A percentile compares a stretch with the other conserved stretches of the same genome.
Evolutionary conservation across 30 jellyfish, hydroid and myxozoan genomes (phyloP).

Genomic region (Mastigias papua): DNA sequence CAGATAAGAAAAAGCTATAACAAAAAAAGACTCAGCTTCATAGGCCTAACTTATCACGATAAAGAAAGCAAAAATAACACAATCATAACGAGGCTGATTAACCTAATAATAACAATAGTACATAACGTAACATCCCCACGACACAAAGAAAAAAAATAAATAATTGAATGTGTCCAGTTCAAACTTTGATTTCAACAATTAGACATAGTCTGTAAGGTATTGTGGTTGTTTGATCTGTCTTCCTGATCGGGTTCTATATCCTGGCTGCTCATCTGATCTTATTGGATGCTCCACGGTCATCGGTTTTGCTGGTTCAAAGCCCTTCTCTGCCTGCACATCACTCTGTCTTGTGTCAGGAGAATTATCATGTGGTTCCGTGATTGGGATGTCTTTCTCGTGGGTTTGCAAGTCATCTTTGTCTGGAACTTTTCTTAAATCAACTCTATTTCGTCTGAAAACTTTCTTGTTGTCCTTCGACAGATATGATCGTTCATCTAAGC

Average conservation of each 20-base stretch:
- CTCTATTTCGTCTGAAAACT: constrained; percentile 52
- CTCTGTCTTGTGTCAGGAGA: constrained; percentile 14
- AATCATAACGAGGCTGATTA: too few species aligned
- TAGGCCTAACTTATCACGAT: background rate
- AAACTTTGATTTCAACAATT: too few species aligned
- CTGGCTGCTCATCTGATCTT: constrained; percentile 42
- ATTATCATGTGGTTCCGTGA: constrained; percentile 40
- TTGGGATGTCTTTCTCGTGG: constrained; percentile 49
- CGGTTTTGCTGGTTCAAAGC: constrained; percentile 9
- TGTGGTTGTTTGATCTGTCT: constrained; percentile 42
- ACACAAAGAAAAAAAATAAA: constrained; percentile 15
- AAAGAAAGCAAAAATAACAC: background rate
- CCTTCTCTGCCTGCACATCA: constrained; percentile 33
- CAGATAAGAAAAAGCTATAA: too few species aligned
- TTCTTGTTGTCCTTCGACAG: constrained; percentile 38
- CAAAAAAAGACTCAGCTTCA: background rate
- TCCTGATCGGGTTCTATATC: constrained; percentile 62
- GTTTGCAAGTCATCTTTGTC: constrained; percentile 27
- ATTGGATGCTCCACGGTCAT: constrained; percentile 30
- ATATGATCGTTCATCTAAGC: constrained; percentile 48
- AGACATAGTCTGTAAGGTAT: constrained; percentile 53
- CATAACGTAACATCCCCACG: constrained; percentile 59
- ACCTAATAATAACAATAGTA: too few species aligned
- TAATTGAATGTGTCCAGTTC: too few species aligned
- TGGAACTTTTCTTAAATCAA: constrained; percentile 44